Evolutionary conservation across 2,797 vertebrate genomes (phyloP).

Genomic region (Falco naumanni): DNA sequence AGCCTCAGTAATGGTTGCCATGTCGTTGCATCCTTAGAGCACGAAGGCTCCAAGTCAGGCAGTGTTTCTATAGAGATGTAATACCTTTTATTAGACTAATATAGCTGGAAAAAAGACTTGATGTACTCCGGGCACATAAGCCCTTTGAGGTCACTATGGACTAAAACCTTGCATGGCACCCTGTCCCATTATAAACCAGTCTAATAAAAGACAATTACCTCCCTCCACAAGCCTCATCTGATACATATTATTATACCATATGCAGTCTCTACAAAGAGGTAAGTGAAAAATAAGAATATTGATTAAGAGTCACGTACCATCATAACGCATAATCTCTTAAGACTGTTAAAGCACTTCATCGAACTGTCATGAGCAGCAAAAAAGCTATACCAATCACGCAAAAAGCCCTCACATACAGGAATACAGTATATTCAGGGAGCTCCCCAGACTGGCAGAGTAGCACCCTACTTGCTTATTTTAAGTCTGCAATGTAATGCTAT

Average conservation of each 20-base stretch:
- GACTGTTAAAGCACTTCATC: background rate
- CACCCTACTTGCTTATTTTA: background rate
- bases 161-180: background rate
- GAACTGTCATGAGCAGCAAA: background rate
- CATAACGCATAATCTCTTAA: background rate
- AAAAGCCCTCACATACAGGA: background rate
- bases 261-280: background rate
- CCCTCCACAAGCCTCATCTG: background rate
- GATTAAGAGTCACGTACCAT: background rate
- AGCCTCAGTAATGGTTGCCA: background rate
- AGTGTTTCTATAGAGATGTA: constrained; percentile 2
- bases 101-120: background rate
- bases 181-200: background rate
- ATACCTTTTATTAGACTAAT: constrained; percentile 42
- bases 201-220: constrained; percentile 38
- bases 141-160: background rate
- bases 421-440: background rate
- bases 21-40: background rate
- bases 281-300: background rate
- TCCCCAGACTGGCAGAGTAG: background rate
- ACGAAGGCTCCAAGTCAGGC: background rate
- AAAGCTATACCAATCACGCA: background rate
- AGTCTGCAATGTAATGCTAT: background rate
- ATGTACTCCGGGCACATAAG: background rate
- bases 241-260: background rate